Conservation (phyloP, 1,140 invertebrate genomes). For the Musca vetustissima region DNA sequence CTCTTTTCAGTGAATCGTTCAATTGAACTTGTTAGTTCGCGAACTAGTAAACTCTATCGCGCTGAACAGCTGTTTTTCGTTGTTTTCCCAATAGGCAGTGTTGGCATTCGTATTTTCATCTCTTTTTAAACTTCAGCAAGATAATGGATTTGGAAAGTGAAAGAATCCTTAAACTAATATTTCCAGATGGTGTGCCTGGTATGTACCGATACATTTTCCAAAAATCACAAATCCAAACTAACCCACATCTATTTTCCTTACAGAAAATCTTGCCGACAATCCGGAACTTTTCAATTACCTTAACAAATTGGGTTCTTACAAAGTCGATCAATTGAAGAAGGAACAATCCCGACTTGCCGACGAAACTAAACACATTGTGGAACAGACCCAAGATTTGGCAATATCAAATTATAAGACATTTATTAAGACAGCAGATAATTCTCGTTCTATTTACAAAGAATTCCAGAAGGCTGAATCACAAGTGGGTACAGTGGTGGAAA, state of each 20-base stretch:
- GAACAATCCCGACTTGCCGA: constrained; percentile 80
- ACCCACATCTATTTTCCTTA: constrained; percentile 58
- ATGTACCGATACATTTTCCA: constrained; percentile 23
- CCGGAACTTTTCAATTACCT: constrained; percentile 78
- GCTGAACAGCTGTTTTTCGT: no score
- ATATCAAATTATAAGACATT: constrained; percentile 94
- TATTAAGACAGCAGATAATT: constrained; percentile 91
- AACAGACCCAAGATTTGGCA: constrained; percentile 87
- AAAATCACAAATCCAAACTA: background rate
- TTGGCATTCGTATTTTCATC: no score
- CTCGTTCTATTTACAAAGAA: constrained; percentile 81
- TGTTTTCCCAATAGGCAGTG: no score
- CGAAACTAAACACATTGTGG: constrained; percentile 75
- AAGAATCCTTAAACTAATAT: constrained; percentile 68
- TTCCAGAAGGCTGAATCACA: constrained; percentile 80
- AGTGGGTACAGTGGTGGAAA: constrained; percentile 68
- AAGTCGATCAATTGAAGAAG: constrained; percentile 79
- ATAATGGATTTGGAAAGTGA: constrained; percentile 68
- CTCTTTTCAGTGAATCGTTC: no score
- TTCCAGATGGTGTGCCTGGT: constrained; percentile 69
- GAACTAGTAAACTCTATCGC: no score
- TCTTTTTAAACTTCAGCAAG: no score
- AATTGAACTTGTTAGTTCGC: no score
- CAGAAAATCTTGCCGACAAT: constrained; percentile 69
- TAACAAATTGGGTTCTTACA: constrained; percentile 78